Conservation (phyloP, 1,140 invertebrate genomes). For the Tetranychus urticae region DNA sequence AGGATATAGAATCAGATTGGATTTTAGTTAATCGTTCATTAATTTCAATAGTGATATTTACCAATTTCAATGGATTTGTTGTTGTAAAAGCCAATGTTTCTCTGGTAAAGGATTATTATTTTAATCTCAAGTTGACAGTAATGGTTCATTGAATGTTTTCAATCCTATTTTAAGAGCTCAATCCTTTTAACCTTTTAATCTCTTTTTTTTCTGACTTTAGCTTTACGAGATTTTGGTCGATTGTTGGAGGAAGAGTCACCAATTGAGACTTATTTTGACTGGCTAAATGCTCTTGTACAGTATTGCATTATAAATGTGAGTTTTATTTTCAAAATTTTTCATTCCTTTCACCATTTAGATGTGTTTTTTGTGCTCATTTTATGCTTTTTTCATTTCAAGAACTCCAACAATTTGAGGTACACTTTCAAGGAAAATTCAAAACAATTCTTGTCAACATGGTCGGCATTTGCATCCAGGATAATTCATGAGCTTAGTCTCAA, state of each 20-base stretch:
- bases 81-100: too few relatives aligned
- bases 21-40: too few relatives aligned
- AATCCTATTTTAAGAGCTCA: too few relatives aligned
- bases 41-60: too few relatives aligned
- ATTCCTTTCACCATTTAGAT: background rate
- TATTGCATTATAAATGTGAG: constrained; percentile 23
- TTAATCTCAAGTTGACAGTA: too few relatives aligned
- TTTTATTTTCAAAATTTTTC: background rate
- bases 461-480: constrained; percentile 25
- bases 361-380: background rate
- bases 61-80: too few relatives aligned
- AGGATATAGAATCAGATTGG: too few relatives aligned
- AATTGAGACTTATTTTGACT: constrained; percentile 25
- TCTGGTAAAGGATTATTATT: too few relatives aligned
- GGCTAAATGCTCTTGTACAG: constrained; percentile 26
- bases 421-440: background rate
- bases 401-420: background rate
- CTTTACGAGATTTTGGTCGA: constrained; percentile 24
- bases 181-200: background rate
- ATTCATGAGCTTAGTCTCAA: constrained; percentile 28
- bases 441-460: constrained; percentile 27
- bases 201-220: constrained; percentile 13
- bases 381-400: background rate
- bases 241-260: constrained; percentile 25
- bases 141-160: too few relatives aligned